Evolutionary conservation across 2,113 vertebrate genomes (phyloP).

Genomic region (Catharus fuscescens): DNA sequence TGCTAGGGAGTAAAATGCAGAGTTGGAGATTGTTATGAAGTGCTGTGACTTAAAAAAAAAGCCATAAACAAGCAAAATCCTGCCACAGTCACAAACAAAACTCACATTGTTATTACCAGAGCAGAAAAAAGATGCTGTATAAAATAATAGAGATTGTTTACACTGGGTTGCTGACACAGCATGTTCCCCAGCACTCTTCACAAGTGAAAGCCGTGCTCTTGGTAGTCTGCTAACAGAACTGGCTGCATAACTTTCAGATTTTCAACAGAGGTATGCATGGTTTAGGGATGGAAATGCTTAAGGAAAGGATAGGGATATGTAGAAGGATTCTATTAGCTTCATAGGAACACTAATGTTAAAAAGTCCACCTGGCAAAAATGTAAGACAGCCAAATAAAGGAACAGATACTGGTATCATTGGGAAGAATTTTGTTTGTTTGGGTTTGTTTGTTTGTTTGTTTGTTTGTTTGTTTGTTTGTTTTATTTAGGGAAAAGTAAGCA

Average conservation of each 20-base stretch:
- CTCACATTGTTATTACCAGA: not conserved
- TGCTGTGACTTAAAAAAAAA: not conserved
- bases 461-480: not conserved
- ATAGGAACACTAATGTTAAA: not conserved
- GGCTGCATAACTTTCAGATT: not conserved
- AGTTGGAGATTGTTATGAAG: not conserved
- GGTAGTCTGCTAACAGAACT: not conserved
- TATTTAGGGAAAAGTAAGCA: not conserved
- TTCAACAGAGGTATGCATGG: not conserved
- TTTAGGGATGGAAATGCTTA: not conserved
- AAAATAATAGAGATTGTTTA: slow-evolving; percentile 28
- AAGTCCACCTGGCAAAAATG: not conserved
- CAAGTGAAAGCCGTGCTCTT: not conserved
- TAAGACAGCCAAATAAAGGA: not conserved
- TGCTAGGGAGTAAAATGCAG: not conserved
- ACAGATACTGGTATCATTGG: not conserved
- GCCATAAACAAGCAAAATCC: not conserved
- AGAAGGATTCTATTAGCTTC: not conserved
- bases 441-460: not conserved
- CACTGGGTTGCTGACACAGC: not conserved
- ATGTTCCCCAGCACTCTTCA: not conserved
- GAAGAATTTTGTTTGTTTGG: not conserved
- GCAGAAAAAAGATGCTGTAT: not conserved
- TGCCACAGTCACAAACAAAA: not conserved
- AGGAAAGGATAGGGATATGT: not conserved